Percentiles rank a stretch among this genome's conserved stretches.
These are phyloP conservation scores for Pteronotus mesoamericanus DNA, from an alignment of 2,797 vertebrate species.

Conservation along the genomic window DNA sequence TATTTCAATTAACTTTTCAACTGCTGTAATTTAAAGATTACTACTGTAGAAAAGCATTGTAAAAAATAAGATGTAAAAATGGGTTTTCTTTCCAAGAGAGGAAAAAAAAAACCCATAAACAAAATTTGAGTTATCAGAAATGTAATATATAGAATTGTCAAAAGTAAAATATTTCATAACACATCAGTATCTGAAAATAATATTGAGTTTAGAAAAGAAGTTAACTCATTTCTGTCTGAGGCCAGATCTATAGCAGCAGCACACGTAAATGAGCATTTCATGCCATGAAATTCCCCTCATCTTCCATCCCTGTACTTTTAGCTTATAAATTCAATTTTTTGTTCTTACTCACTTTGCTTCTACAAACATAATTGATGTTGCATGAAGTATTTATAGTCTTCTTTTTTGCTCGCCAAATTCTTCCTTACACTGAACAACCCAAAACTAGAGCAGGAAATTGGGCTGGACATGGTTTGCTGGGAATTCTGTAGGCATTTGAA, in stretches of 20 bases:
- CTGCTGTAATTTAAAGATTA: background rate
- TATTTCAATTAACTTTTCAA: background rate
- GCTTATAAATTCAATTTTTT: background rate
- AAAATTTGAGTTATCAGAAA: background rate
- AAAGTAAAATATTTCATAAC: background rate
- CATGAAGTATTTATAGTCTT: background rate
- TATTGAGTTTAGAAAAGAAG: background rate
- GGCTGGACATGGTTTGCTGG: background rate
- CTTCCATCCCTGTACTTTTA: too few species aligned
- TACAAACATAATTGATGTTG: background rate
- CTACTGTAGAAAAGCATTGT: background rate
- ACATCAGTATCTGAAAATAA: background rate
- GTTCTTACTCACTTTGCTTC: background rate
- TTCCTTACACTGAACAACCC: background rate
- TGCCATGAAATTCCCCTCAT: rapidly evolving
- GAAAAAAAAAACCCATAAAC: background rate
- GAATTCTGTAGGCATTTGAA: background rate
- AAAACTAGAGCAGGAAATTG: background rate
- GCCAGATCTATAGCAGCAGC: background rate
- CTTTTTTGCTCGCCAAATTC: background rate
- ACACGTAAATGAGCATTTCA: background rate
- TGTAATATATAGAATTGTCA: background rate
- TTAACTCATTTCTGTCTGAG: background rate
- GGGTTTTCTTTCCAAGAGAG: background rate
- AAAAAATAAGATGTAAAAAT: background rate